Evolutionary conservation across 2,888 invertebrate genomes (phyloP).

Genomic region (Epinotia demarniana): DNA sequence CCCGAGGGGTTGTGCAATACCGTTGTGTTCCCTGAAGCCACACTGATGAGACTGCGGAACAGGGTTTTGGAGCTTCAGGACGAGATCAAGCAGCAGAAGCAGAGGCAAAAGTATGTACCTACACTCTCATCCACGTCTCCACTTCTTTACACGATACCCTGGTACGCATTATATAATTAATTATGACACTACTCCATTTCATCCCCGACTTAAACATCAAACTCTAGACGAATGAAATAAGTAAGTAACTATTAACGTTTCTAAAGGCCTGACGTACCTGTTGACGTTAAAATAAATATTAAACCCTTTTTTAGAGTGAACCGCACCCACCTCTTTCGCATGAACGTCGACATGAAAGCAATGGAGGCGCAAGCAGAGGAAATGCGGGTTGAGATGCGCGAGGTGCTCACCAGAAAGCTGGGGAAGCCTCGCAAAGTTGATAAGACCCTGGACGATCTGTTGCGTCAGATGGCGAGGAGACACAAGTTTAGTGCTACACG

Average conservation of each 20-base stretch:
- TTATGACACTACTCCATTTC: too few species aligned
- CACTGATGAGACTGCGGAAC: conserved; percentile 83
- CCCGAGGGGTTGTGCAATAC: conserved; percentile 73
- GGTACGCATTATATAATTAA: too few species aligned
- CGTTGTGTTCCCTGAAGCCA: conserved; percentile 86
- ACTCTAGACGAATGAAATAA: too few species aligned
- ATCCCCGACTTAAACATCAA: not conserved
- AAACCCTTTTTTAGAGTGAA: conserved; percentile 80
- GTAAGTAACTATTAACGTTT: too few species aligned
- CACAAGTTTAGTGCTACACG: conserved; percentile 72
- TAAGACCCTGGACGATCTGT: conserved; percentile 71
- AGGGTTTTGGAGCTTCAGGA: conserved; percentile 87
- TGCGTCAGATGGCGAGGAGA: conserved; percentile 72
- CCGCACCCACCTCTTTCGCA: conserved; percentile 87
- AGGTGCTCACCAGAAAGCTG: conserved; percentile 73
- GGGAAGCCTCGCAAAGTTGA: conserved; percentile 74
- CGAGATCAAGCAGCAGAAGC: conserved; percentile 86
- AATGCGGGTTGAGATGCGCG: conserved; percentile 81
- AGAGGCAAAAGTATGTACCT: conserved; percentile 85
- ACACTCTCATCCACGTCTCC: not conserved
- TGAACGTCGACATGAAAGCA: conserved; percentile 87
- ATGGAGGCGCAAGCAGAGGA: conserved; percentile 86
- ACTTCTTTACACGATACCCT: not conserved
- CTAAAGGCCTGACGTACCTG: too few species aligned
- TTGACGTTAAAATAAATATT: too few species aligned